Percentiles rank a stretch among this genome's conserved stretches.
Evolutionary conservation across 2,888 invertebrate species (phyloP).

Genomic region (Polyommatus iphigenia): DNA sequence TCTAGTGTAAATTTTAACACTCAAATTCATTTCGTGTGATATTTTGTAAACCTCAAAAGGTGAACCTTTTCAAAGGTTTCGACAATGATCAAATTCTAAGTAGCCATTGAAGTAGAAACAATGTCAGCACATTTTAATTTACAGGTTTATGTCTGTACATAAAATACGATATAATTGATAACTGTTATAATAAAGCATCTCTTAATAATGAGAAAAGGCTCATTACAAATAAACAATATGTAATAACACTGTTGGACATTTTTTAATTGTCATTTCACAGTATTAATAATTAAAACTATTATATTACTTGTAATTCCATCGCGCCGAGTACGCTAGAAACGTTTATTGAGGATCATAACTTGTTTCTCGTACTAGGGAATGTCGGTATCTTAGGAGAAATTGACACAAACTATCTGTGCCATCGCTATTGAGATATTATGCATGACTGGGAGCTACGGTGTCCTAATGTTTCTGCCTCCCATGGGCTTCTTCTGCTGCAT

Average conservation of each 20-base stretch:
- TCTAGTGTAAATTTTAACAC: constrained; percentile 41
- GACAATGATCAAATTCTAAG: not conserved
- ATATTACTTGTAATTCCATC: not conserved
- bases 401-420: not conserved
- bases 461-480: constrained; percentile 17
- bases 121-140: not conserved
- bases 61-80: not conserved
- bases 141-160: not conserved
- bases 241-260: not conserved
- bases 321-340: not conserved
- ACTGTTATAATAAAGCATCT: no score
- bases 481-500: not conserved
- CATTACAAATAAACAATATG: not conserved
- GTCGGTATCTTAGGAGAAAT: constrained; percentile 2
- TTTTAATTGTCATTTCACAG: constrained; percentile 20
- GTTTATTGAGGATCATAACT: not conserved
- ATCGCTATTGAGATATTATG: not conserved
- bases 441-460: not conserved
- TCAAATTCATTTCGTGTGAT: constrained; percentile 31
- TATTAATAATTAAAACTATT: not conserved
- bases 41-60: not conserved
- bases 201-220: not conserved
- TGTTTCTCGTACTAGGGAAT: not conserved
- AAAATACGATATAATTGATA: not conserved
- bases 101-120: not conserved